Evolutionary conservation across 1,140 invertebrate genomes (phyloP).

Genomic region (Drosophila lini): DNA sequence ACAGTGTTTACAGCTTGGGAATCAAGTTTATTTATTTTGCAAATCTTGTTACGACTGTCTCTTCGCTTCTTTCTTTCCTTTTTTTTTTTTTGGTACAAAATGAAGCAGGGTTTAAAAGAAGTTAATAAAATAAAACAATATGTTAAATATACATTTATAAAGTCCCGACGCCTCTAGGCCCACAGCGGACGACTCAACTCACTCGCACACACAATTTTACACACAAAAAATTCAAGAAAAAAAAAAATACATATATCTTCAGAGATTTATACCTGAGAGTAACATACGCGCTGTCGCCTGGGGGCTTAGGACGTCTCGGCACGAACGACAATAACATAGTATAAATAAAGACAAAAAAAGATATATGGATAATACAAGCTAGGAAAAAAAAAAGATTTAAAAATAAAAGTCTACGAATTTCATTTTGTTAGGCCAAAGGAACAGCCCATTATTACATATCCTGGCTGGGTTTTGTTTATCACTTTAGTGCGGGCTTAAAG

Average conservation of each 20-base stretch:
- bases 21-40: constrained; percentile 60
- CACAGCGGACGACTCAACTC: constrained; percentile 9
- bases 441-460: constrained; percentile 43
- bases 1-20: constrained; percentile 50
- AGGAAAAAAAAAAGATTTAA: constrained; percentile 47
- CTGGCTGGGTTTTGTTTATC: constrained; percentile 28
- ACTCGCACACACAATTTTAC: constrained; percentile 37
- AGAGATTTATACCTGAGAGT: constrained; percentile 73
- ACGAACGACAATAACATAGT: constrained; percentile 52
- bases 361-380: constrained; percentile 12
- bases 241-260: constrained; percentile 25
- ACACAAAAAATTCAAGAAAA: constrained; percentile 18
- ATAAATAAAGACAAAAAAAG: constrained; percentile 54
- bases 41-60: constrained; percentile 16
- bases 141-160: constrained; percentile 19
- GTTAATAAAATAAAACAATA: constrained; percentile 46
- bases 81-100: constrained; percentile 39
- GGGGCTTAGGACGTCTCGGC: constrained; percentile 22
- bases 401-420: constrained; percentile 52
- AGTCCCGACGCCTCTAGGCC: constrained; percentile 36
- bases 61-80: neutral
- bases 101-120: constrained; percentile 35
- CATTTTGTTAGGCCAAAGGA: constrained; percentile 45
- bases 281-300: constrained; percentile 24
- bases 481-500: constrained; percentile 27